Percentiles rank a stretch among this genome's conserved stretches.
Evolutionary conservation across 2,888 invertebrate species (phyloP).

Genomic region (Dyspetes luteomarginatus): DNA sequence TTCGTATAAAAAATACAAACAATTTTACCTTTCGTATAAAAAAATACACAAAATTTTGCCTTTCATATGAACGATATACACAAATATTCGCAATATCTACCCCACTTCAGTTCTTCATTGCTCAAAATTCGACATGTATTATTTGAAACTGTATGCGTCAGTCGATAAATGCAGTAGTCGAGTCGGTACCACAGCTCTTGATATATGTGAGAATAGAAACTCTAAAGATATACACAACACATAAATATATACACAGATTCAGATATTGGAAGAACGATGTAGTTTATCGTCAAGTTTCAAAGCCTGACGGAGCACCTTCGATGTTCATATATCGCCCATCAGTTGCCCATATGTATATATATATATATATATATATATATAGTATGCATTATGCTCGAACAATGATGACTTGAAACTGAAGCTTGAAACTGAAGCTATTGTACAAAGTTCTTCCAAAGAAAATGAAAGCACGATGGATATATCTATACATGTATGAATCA

Average conservation of each 20-base stretch:
- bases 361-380: background rate
- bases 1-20: too few species aligned
- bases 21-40: too few species aligned
- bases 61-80: too few species aligned
- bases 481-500: too few species aligned
- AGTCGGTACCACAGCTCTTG: too few species aligned
- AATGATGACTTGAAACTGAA: background rate
- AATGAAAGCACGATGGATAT: too few species aligned
- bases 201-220: too few species aligned
- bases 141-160: background rate
- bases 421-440: background rate
- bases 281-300: background rate
- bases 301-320: background rate
- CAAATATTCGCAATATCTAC: too few species aligned
- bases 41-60: too few species aligned
- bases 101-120: too few species aligned
- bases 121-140: background rate
- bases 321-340: background rate
- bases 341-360: background rate
- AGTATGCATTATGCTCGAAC: background rate
- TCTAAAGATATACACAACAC: background rate
- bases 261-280: background rate
- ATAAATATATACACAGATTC: background rate
- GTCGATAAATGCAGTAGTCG: too few species aligned
- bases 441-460: background rate